Percentiles rank a stretch among this genome's conserved stretches.
These are phyloP conservation scores for Tethea ocularis DNA, from an alignment of 2,888 invertebrate species.

Conservation along the genomic window DNA sequence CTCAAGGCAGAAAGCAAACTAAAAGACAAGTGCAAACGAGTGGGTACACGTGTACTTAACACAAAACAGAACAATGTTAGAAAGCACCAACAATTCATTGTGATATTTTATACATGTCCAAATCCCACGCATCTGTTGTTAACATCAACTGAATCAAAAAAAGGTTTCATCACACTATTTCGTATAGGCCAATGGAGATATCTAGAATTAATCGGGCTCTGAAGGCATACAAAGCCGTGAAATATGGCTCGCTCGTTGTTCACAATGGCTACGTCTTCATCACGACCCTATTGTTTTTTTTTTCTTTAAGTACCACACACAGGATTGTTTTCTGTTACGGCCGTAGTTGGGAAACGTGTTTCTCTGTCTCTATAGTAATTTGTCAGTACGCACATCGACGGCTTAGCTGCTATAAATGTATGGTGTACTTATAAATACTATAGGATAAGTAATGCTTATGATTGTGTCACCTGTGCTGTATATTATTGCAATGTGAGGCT, in stretches of 20 bases:
- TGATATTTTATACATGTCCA: constrained; percentile 43
- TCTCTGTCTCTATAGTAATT: constrained; percentile 62
- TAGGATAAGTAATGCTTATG: constrained; percentile 8
- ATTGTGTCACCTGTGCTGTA: not conserved
- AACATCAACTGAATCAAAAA: constrained; percentile 65
- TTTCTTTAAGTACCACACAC: constrained; percentile 74
- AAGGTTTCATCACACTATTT: constrained; percentile 79
- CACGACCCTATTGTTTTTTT: constrained; percentile 80
- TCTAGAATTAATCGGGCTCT: constrained; percentile 82
- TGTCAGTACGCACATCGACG: constrained; percentile 52
- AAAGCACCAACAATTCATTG: constrained; percentile 30
- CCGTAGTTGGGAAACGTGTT: constrained; percentile 76
- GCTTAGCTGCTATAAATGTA: constrained; percentile 48
- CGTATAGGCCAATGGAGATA: constrained; percentile 80
- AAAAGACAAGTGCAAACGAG: constrained; percentile 10
- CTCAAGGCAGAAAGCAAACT: too few species aligned
- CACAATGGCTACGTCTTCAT: constrained; percentile 84
- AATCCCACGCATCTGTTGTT: constrained; percentile 65
- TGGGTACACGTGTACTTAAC: constrained; percentile 17
- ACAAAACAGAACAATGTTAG: constrained; percentile 17
- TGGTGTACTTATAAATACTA: constrained; percentile 21
- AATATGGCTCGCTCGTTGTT: constrained; percentile 79
- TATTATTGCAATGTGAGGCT: not conserved
- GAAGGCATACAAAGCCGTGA: constrained; percentile 81
- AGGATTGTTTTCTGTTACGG: constrained; percentile 77